These are phyloP conservation scores for Petrocephalus zakoni DNA, from an alignment of 2,113 vertebrate species.

Conservation along the genomic window DNA sequence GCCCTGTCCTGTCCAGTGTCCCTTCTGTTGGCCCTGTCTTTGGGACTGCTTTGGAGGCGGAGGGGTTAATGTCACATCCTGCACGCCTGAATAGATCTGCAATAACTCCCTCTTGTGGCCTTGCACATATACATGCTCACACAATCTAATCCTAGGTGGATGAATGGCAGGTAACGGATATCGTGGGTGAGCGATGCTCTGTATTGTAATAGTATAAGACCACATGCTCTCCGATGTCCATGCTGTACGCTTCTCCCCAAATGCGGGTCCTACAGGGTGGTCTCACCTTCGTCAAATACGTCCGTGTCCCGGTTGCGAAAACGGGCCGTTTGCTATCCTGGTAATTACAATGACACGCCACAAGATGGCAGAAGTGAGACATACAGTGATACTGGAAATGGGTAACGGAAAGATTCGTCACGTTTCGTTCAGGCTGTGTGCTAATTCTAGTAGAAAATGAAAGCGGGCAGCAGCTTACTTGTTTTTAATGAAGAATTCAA, in stretches of 20 bases:
- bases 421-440: background rate
- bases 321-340: background rate
- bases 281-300: background rate
- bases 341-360: background rate
- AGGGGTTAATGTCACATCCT: too few relatives aligned
- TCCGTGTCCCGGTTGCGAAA: background rate
- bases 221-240: background rate
- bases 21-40: too few relatives aligned
- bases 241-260: background rate
- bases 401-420: background rate
- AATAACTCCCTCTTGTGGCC: background rate
- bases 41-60: too few relatives aligned
- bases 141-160: background rate
- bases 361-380: slow-evolving; percentile 3
- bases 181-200: background rate
- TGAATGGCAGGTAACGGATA: background rate
- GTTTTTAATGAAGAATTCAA: background rate
- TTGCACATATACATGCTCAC: background rate
- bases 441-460: background rate
- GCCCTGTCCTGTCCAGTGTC: too few relatives aligned
- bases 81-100: background rate
- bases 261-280: background rate
- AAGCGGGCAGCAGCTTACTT: background rate
- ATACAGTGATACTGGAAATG: background rate
- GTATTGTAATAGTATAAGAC: background rate